phyloP scores from a whole-genome alignment of 2,797 vertebrate genomes.

The Cirrhinus mrigala region DNA sequence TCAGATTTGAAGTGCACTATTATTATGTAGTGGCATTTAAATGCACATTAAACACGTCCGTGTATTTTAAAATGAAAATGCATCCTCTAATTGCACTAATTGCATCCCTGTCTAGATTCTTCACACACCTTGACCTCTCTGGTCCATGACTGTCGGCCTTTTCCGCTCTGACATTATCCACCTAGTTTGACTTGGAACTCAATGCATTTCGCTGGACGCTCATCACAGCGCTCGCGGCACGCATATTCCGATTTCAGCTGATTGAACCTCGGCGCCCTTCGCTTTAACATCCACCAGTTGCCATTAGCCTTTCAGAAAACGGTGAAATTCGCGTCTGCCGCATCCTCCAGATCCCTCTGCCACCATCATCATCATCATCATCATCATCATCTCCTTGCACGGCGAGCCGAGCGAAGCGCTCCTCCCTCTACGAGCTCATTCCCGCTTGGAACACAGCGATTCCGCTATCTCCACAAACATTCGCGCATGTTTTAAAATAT shows the following conservation, averaged over 20 bases:
- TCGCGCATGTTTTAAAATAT: slow-evolving; percentile 51
- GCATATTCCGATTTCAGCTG: slow-evolving; percentile 51
- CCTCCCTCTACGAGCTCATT: slow-evolving; percentile 60
- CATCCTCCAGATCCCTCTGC: slow-evolving; percentile 75
- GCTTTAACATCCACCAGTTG: slow-evolving; percentile 68
- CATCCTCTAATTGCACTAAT: slow-evolving; percentile 25
- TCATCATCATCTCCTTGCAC: slow-evolving; percentile 49
- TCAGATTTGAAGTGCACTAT: slow-evolving; percentile 16
- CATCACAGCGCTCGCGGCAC: slow-evolving; percentile 8
- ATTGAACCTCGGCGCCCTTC: slow-evolving; percentile 10
- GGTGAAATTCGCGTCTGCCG: slow-evolving; percentile 68
- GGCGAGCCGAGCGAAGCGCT: slow-evolving; percentile 57
- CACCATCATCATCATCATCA: slow-evolving; percentile 60
- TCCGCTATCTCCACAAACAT: slow-evolving; percentile 59
- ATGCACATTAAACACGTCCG: slow-evolving; percentile 20
- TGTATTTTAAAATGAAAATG: slow-evolving; percentile 2
- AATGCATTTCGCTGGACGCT: slow-evolving; percentile 50
- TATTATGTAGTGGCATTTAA: slow-evolving; percentile 25
- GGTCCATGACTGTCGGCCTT: slow-evolving; percentile 69
- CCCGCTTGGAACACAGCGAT: slow-evolving; percentile 63
- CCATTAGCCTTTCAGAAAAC: slow-evolving; percentile 65
- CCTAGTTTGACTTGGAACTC: slow-evolving; percentile 78
- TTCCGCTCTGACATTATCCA: slow-evolving; percentile 74
- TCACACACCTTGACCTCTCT: slow-evolving; percentile 55
- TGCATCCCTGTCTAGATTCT: slow-evolving; percentile 35